phyloP scores from a whole-genome alignment of 2,888 invertebrate species.

The Apamea sordens region DNA sequence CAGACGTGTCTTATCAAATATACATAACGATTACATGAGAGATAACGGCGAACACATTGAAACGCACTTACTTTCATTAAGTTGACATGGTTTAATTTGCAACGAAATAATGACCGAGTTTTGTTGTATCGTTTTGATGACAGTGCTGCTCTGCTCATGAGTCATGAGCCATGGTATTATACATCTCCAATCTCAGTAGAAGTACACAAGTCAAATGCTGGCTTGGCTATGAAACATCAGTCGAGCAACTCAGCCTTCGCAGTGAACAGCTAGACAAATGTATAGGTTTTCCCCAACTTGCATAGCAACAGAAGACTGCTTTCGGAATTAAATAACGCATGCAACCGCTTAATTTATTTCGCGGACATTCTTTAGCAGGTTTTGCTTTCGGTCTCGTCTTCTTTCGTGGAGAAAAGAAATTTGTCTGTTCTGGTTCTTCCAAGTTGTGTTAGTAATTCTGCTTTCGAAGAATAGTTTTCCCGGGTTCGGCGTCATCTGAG shows the following conservation, averaged over 20 bases:
- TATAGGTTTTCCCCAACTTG: not conserved
- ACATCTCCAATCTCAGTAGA: not conserved
- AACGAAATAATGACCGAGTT: slow-evolving; percentile 7
- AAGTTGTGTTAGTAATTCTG: not conserved
- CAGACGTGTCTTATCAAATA: slow-evolving; percentile 58
- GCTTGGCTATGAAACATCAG: not conserved
- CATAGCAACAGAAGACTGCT: not conserved
- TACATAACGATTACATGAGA: slow-evolving; percentile 61
- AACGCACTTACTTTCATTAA: slow-evolving; percentile 48
- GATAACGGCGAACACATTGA: slow-evolving; percentile 52
- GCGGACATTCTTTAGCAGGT: not conserved
- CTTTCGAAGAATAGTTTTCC: not conserved
- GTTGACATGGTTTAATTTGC: slow-evolving; percentile 32
- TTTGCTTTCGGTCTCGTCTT: not conserved
- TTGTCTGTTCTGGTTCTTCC: not conserved
- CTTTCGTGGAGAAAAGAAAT: not conserved
- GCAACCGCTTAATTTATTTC: not conserved
- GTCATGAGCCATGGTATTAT: not conserved
- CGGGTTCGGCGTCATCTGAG: not conserved
- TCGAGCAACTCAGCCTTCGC: not conserved
- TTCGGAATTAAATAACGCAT: not conserved
- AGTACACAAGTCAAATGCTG: not conserved
- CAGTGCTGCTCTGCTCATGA: not conserved
- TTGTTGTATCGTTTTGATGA: slow-evolving; percentile 9
- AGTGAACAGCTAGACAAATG: not conserved